Evolutionary conservation across 1,140 invertebrate species (phyloP).

Genomic region (Achroia grisella): DNA sequence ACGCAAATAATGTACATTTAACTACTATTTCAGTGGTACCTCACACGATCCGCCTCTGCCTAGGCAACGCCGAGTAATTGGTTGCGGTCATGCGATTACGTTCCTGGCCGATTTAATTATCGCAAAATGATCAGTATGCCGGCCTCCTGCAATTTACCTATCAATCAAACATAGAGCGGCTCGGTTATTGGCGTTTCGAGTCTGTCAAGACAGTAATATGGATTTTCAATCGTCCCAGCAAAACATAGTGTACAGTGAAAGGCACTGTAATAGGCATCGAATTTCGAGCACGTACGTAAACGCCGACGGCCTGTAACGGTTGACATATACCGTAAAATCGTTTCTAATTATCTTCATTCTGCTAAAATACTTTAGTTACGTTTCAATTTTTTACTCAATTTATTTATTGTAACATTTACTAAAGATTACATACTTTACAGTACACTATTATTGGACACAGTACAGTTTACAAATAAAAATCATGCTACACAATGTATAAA

Average conservation of each 20-base stretch:
- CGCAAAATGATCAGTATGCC: conserved; percentile 67
- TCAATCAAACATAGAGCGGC: conserved; percentile 58
- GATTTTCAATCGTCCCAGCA: conserved; percentile 38
- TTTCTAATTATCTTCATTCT: conserved; percentile 2
- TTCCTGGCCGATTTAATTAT: conserved; percentile 73
- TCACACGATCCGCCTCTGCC: conserved; percentile 57
- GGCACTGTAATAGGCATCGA: conserved; percentile 31
- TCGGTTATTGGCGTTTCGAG: conserved; percentile 29
- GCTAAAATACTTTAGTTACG: conserved; percentile 1
- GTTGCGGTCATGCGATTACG: conserved; percentile 71
- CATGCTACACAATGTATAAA: too few relatives aligned
- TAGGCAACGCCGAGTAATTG: conserved; percentile 66
- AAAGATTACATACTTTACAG: too few relatives aligned
- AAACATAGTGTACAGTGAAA: conserved; percentile 37
- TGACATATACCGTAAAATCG: conserved; percentile 6
- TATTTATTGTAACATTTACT: too few relatives aligned
- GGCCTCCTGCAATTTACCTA: conserved; percentile 71
- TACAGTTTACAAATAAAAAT: too few relatives aligned
- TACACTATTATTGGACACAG: too few relatives aligned
- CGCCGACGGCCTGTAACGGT: conserved; percentile 1
- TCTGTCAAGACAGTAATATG: conserved; percentile 15
- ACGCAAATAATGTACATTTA: conserved; percentile 54
- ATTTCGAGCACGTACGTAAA: conserved; percentile 11
- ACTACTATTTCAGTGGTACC: conserved; percentile 49
- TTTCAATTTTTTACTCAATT: neutral